These are phyloP conservation scores for Elephas maximus DNA, from an alignment of 2,113 vertebrate genomes.

Conservation along the genomic window DNA sequence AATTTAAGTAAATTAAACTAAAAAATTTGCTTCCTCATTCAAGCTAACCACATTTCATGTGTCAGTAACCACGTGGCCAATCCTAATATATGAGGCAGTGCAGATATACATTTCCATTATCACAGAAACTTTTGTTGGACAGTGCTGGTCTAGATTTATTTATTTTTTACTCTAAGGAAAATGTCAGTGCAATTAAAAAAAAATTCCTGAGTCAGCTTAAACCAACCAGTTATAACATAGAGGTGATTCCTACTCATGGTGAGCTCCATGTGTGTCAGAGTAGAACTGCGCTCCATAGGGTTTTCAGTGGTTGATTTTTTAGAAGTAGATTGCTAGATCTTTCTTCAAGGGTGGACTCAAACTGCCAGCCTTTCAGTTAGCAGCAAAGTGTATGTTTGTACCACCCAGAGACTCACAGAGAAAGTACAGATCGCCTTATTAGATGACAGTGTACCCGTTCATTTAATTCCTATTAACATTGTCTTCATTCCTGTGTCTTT, in stretches of 20 bases:
- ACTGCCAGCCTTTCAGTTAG: too few relatives aligned
- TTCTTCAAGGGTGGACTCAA: too few relatives aligned
- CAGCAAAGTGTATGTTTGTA: too few relatives aligned
- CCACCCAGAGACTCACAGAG: neutral
- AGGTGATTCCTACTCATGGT: too few relatives aligned
- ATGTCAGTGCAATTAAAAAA: neutral
- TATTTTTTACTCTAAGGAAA: neutral
- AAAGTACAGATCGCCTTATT: neutral
- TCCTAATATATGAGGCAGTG: neutral
- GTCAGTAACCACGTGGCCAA: neutral
- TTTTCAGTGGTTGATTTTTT: too few relatives aligned
- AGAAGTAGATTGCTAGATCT: too few relatives aligned
- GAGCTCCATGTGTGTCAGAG: too few relatives aligned
- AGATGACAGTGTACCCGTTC: neutral
- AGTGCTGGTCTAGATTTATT: neutral
- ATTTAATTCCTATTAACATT: neutral
- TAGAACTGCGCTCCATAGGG: too few relatives aligned
- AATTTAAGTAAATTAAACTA: slow-evolving; percentile 52
- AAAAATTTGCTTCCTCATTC: neutral
- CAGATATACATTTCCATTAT: neutral
- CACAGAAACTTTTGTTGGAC: neutral
- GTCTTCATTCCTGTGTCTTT: neutral
- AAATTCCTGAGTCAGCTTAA: neutral
- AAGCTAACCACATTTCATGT: neutral
- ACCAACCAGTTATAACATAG: too few relatives aligned